Conservation (phyloP, 2,888 invertebrate genomes). For the Mythimna vitellina region DNA sequence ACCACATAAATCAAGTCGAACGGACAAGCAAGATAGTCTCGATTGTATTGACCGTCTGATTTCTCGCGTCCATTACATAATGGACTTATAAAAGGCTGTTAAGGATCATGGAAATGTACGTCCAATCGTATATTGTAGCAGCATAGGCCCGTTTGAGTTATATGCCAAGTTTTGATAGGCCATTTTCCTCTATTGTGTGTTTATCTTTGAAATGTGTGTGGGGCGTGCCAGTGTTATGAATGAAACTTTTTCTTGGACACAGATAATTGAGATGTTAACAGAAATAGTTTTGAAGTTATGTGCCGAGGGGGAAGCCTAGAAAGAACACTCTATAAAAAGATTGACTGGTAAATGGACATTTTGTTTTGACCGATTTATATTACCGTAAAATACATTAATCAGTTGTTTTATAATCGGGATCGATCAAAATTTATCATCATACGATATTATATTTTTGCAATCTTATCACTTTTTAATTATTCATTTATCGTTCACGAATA, state of each 20-base stretch:
- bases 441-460: constrained; percentile 23
- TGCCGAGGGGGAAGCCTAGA: neutral
- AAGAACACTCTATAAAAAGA: neutral
- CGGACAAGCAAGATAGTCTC: constrained; percentile 74
- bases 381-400: neutral
- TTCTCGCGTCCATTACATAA: constrained; percentile 79
- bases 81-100: constrained; percentile 80
- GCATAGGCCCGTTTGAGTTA: constrained; percentile 75
- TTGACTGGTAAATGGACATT: neutral
- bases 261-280: constrained; percentile 53
- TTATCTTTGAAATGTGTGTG: constrained; percentile 67
- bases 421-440: constrained; percentile 14
- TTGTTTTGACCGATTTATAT: constrained; percentile 24
- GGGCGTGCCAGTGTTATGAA: constrained; percentile 45
- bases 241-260: constrained; percentile 47
- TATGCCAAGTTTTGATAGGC: constrained; percentile 78
- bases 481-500: constrained; percentile 28
- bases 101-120: constrained; percentile 79
- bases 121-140: constrained; percentile 70
- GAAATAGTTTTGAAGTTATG: constrained; percentile 41
- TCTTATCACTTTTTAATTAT: constrained; percentile 31
- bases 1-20: constrained; percentile 79
- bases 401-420: neutral
- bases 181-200: constrained; percentile 75
- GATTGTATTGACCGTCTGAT: constrained; percentile 76